Evolutionary conservation across 1,140 invertebrate genomes (phyloP).

Genomic region (Listronotus bonariensis): DNA sequence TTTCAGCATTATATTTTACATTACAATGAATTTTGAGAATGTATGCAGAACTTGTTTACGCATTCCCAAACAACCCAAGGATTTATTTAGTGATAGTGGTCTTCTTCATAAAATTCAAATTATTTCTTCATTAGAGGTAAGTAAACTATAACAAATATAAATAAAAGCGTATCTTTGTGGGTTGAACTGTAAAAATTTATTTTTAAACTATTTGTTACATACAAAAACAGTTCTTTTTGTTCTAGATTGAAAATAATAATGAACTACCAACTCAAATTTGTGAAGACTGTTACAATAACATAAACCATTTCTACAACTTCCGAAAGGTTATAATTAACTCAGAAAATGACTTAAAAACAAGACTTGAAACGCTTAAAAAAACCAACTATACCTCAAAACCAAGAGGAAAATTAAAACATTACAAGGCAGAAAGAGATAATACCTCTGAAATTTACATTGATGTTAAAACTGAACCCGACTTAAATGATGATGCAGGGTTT

Average conservation of each 20-base stretch:
- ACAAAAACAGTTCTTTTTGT: neutral
- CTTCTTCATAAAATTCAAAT: slow-evolving; percentile 42
- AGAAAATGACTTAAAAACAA: slow-evolving; percentile 40
- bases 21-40: slow-evolving; percentile 38
- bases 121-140: slow-evolving; percentile 44
- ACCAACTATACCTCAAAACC: slow-evolving; percentile 22
- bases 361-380: slow-evolving; percentile 32
- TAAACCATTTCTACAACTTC: slow-evolving; percentile 46
- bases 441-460: slow-evolving; percentile 10
- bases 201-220: too few relatives aligned
- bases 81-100: slow-evolving; percentile 32
- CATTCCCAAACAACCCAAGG: slow-evolving; percentile 24
- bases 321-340: slow-evolving; percentile 44
- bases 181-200: too few relatives aligned
- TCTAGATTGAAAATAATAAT: slow-evolving; percentile 37
- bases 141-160: neutral
- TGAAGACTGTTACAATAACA: slow-evolving; percentile 44
- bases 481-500: slow-evolving; percentile 7
- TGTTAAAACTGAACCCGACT: slow-evolving; percentile 18
- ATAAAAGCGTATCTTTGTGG: too few relatives aligned
- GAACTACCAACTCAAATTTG: slow-evolving; percentile 43
- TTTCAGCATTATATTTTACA: neutral
- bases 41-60: slow-evolving; percentile 47
- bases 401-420: slow-evolving; percentile 10
- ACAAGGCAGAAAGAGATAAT: slow-evolving; percentile 10